Conservation (phyloP, 1,140 invertebrate species). For the Triops cancriformis region DNA sequence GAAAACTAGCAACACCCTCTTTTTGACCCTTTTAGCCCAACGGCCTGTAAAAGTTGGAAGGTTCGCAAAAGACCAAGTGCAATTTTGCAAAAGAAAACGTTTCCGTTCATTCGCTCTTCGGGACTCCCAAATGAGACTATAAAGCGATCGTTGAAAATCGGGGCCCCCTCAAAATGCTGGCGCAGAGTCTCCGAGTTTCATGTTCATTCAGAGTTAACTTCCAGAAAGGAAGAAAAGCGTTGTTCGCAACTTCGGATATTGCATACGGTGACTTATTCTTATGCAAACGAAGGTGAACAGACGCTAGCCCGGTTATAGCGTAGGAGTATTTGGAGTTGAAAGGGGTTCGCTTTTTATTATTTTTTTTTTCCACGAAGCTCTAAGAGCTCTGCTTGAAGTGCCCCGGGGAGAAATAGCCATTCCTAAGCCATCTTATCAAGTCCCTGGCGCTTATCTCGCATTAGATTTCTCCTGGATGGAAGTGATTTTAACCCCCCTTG, state of each 20-base stretch:
- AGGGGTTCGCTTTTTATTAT: neutral
- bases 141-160: neutral
- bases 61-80: neutral
- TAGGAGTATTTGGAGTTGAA: neutral
- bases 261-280: constrained; percentile 10
- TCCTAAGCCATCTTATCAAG: constrained; percentile 13
- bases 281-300: constrained; percentile 7
- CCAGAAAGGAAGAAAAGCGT: neutral
- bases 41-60: neutral
- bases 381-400: neutral
- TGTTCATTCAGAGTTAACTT: neutral
- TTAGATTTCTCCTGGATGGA: neutral
- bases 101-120: neutral
- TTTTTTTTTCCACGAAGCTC: neutral
- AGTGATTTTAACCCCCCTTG: neutral
- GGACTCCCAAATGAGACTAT: neutral
- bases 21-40: neutral
- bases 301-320: neutral
- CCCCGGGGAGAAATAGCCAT: neutral
- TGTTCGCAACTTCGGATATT: neutral
- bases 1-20: neutral
- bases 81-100: neutral
- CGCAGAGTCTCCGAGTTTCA: neutral
- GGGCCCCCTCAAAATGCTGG: neutral
- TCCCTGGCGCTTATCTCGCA: neutral